Base-by-base conservation (phyloP, 2,113 vertebrate species). In the Mormoops blainvillei region DNA sequence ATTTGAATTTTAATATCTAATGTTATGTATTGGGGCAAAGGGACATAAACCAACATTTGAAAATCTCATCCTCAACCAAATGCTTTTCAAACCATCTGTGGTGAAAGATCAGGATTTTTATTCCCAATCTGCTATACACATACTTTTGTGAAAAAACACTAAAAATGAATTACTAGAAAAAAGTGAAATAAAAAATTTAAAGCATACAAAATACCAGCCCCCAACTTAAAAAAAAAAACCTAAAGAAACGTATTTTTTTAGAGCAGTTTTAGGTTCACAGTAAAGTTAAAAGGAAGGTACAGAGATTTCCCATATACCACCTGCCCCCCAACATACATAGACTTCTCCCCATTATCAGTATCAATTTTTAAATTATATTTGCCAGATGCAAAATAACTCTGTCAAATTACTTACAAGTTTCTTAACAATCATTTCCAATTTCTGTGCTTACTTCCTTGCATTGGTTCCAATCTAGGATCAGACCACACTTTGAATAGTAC, bases 31-130 rank as follows among this genome's bases (percentile, higher is more conserved):
- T 83, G 58, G 96, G 93, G 89, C 95, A 96, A 96, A 94, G 80
- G 96, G 89, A 97, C 86, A 94, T 95, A 97, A 97, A 97, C 95
- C 97, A 96, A 95, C 95, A 96, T 96, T 96, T 96, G 82, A 95
- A 96, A 96, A 96, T 96, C 95, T 91, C 93, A 95, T 96, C 91
- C 82, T 95, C 91, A 56, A 96, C 93, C 89, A 95, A 97, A 96
- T 94, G 95, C 89, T 97, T 98, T 96, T 93, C 96, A 97, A 96
- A 89, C 96, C 97, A 98, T 98, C 97, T 98, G 97, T 98, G 89
- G 93, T 97, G 92, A 96, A 98, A 98, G 94, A 97, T 97, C 95
- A 96, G 91, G 89, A 97, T 94, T 97, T 96, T 97, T 96, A 94
- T 96, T 97, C 97, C 95, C 97, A 98, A 97, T 98, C 97, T 97